Evolutionary conservation across 2,113 vertebrate species (phyloP).

Genomic region (Uropsilus gracilis): DNA sequence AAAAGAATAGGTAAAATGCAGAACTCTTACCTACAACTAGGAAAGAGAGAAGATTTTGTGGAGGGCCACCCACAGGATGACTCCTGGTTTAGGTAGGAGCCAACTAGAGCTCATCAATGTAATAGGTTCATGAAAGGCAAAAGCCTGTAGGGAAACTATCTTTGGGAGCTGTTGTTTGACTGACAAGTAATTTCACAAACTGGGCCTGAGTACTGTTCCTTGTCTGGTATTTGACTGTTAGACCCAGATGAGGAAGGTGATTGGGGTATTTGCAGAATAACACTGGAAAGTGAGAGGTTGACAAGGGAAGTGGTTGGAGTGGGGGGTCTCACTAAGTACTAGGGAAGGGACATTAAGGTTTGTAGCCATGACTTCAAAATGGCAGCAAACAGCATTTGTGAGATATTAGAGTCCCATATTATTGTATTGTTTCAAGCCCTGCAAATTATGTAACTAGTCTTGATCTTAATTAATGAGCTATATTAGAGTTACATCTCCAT

Average conservation of each 20-base stretch:
- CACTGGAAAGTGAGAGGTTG: not conserved
- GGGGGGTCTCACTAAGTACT: not conserved
- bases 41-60: not conserved
- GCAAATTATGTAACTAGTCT: not conserved
- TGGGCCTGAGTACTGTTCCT: not conserved
- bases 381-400: not conserved
- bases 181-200: not conserved
- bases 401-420: not conserved
- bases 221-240: not conserved
- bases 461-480: not conserved
- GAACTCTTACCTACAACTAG: not conserved
- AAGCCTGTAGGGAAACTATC: not conserved
- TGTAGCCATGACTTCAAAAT: constrained; percentile 5
- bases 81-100: not conserved
- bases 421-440: not conserved
- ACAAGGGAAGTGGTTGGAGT: not conserved
- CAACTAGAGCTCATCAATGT: not conserved
- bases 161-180: not conserved
- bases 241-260: not conserved
- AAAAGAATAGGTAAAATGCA: not conserved
- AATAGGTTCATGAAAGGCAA: not conserved
- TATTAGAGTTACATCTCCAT: not conserved
- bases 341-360: not conserved
- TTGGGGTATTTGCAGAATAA: not conserved
- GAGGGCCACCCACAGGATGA: not conserved